phyloP scores from a whole-genome alignment of 2,888 invertebrate genomes.

The Eudasyphora cyanicolor region DNA sequence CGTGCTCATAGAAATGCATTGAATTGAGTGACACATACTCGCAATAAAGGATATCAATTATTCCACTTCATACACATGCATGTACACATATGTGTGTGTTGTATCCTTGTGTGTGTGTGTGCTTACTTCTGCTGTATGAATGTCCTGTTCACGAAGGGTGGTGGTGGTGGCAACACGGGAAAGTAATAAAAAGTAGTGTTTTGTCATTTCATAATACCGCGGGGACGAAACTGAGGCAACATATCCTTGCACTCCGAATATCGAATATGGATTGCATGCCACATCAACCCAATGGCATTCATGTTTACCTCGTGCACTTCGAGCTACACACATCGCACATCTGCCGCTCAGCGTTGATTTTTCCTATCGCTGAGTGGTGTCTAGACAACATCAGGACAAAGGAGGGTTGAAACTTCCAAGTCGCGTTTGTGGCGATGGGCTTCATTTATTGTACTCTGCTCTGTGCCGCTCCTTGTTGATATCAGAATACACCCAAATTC shows the following conservation, averaged over 20 bases:
- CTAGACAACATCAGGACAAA: conserved; percentile 38
- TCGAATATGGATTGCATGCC: conserved; percentile 38
- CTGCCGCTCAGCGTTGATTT: conserved; percentile 64
- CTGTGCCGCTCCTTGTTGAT: neutral
- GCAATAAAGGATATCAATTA: conserved; percentile 60
- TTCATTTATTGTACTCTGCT: neutral
- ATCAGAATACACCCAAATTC: neutral
- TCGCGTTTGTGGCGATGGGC: neutral
- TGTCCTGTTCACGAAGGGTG: conserved; percentile 47
- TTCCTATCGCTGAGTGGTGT: conserved; percentile 34
- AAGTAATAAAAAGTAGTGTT: neutral
- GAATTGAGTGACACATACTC: conserved; percentile 52
- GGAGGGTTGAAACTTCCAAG: conserved; percentile 32
- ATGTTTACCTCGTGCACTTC: conserved; percentile 35
- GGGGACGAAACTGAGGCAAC: conserved; percentile 5
- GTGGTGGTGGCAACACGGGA: neutral
- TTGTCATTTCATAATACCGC: neutral
- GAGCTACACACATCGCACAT: conserved; percentile 52
- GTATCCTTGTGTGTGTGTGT: neutral
- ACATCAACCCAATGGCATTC: too few relatives aligned
- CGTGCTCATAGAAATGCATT: neutral
- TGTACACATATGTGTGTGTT: neutral
- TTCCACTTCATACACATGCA: conserved; percentile 15
- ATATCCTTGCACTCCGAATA: neutral
- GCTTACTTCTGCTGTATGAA: conserved; percentile 26